Conservation (phyloP, 2,888 invertebrate genomes). For the Steromphala cineraria region DNA sequence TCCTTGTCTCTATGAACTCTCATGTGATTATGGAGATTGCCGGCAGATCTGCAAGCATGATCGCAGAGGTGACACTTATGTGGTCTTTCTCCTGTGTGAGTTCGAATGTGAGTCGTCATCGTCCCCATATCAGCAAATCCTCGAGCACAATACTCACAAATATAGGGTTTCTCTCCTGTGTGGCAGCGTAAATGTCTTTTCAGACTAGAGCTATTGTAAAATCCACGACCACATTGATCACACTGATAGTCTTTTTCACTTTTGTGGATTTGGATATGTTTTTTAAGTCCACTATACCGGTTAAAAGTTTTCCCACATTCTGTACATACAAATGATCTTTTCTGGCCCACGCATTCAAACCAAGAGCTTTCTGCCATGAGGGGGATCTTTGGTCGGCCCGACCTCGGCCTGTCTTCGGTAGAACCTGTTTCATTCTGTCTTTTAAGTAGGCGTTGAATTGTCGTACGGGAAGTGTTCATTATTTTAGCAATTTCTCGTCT, state of each 20-base stretch:
- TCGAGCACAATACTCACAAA: not conserved
- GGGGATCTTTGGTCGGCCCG: not conserved
- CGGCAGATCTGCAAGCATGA: not conserved
- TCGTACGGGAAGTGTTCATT: not conserved
- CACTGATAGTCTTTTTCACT: not conserved
- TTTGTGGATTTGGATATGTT: not conserved
- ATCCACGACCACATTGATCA: not conserved
- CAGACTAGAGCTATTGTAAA: not conserved
- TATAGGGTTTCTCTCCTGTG: not conserved
- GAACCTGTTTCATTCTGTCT: not conserved
- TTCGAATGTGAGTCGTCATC: not conserved
- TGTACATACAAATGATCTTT: not conserved
- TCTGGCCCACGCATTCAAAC: not conserved
- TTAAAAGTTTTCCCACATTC: not conserved
- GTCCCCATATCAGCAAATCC: not conserved
- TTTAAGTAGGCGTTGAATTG: not conserved
- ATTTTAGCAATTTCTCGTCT: not conserved
- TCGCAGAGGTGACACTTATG: not conserved
- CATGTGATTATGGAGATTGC: not conserved
- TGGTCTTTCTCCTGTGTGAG: not conserved
- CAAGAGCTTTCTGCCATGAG: not conserved
- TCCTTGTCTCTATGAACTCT: not conserved
- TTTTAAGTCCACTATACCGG: not conserved
- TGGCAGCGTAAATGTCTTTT: not conserved
- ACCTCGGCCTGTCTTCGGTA: not conserved